phyloP scores from a whole-genome alignment of 2,888 invertebrate genomes.

The Osedax frankpressi region DNA sequence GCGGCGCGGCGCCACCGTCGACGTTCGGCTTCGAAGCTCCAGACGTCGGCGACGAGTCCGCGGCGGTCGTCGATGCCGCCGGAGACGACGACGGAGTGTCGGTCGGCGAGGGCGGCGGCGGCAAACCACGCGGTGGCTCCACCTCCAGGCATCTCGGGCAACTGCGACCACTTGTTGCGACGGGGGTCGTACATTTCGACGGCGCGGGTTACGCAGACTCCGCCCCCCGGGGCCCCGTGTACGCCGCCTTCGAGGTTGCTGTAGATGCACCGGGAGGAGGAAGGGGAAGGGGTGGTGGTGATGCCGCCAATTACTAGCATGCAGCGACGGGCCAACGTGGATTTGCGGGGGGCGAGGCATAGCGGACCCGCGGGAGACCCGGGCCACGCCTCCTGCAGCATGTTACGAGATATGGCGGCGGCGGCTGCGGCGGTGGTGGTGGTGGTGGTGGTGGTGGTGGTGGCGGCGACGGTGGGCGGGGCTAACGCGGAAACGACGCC shows the following conservation, averaged over 20 bases:
- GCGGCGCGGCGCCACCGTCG: conserved; percentile 36
- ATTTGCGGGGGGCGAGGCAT: conserved; percentile 38
- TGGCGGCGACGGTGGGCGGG: neutral
- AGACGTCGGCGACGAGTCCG: conserved; percentile 34
- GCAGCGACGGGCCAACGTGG: conserved; percentile 43
- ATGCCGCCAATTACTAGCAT: conserved; percentile 39
- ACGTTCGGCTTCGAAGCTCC: conserved; percentile 39
- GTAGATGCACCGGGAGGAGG: conserved; percentile 34
- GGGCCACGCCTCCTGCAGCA: conserved; percentile 32
- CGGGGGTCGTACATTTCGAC: conserved; percentile 43
- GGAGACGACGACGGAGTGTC: conserved; percentile 39
- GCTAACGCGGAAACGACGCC: no score
- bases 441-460: neutral
- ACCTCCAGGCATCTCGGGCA: conserved; percentile 40
- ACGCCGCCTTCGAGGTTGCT: conserved; percentile 25
- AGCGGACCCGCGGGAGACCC: neutral
- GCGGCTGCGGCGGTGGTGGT: neutral
- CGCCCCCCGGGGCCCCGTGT: conserved; percentile 19
- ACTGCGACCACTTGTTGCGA: conserved; percentile 38
- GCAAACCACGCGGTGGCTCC: conserved; percentile 31
- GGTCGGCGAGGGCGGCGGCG: conserved; percentile 35
- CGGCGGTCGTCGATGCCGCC: conserved; percentile 40
- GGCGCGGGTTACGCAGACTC: conserved; percentile 32
- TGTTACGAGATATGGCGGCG: conserved; percentile 31
- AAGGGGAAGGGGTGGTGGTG: conserved; percentile 38